Percentiles rank a stretch among this genome's conserved stretches.
These are phyloP conservation scores for Nyctalus aviator DNA, from an alignment of 2,797 vertebrate genomes.

Conservation along the genomic window DNA sequence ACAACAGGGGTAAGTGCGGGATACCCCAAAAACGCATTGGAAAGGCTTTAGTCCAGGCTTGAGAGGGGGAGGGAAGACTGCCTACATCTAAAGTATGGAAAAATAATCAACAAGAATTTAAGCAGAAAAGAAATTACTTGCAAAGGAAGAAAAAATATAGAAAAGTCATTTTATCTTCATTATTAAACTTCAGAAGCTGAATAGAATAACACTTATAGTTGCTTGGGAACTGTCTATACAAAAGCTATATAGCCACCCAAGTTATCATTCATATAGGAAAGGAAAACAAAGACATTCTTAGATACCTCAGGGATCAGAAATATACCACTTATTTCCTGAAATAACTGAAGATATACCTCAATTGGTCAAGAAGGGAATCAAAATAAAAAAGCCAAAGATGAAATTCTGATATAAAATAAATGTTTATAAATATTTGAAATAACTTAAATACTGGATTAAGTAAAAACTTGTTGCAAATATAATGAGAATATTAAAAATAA, in stretches of 20 bases:
- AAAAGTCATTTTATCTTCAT: constrained; percentile 4
- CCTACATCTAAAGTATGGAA: background rate
- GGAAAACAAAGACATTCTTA: constrained; percentile 25
- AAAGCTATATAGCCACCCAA: background rate
- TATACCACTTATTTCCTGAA: constrained; percentile 1
- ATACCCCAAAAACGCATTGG: background rate
- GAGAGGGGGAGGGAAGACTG: background rate
- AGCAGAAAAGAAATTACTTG: constrained; percentile 1
- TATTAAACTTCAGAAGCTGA: background rate
- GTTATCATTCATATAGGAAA: constrained; percentile 26
- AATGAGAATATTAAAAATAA: constrained; percentile 3
- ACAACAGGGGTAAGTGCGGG: background rate
- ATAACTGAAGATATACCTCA: background rate
- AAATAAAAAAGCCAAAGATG: background rate
- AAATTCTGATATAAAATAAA: constrained; percentile 38
- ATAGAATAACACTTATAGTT: constrained; percentile 12
- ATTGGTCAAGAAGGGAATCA: background rate
- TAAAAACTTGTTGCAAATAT: constrained; percentile 48
- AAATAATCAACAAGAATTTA: background rate
- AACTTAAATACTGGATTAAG: constrained; percentile 18
- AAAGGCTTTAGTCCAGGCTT: background rate
- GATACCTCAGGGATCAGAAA: background rate
- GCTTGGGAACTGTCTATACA: background rate
- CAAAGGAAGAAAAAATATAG: background rate
- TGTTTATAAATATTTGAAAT: constrained; percentile 36